Base-by-base conservation (phyloP, 2,888 invertebrate species). In the Camponotus fellah region DNA sequence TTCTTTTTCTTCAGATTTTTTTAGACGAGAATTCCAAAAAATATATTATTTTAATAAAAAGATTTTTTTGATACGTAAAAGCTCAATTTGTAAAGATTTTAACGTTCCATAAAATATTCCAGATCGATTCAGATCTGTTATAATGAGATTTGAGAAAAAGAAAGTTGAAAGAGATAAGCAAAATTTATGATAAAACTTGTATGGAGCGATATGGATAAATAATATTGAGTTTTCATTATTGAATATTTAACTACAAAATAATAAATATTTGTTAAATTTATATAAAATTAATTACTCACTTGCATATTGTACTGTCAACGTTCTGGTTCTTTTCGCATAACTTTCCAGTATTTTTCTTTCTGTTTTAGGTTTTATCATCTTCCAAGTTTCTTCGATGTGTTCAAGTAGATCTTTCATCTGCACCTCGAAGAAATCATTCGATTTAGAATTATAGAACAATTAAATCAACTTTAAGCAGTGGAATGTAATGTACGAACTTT, bases 371-470 rank as follows among this genome's bases (percentile, higher is more conserved):
- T 3, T 6, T 32, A 21, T 58, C 1, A 71, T 26, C 12, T 71
- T 72, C 88, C 90, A 89, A 21, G 87, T 86, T 0, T 81, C 58
- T 40, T 69, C 60, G 82, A 89, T 83, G 3, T 66, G 32, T 2
- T 82, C 53, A 34, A 90, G 8, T 49, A 89, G 74, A 34, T 66
- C 17, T 26, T 46, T 87, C 79, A 89, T 90, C 89, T 89, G 60
- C 0, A 56, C 12, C 34, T 69, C 43, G 14, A 79, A 43, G 6
- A 79, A 58, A 53, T 69, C n/a, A 12, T 58, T 65, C n/a, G 53
- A 14, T 65, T 66, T 58, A 58, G 5, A 37, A 40, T 69, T 1
- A 58, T 12, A n/a, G 6, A 26, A 46, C 12, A 21, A 49, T 26
- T 6, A 2, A 14, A 46, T 46, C 37, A 49, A 5, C 12, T 65